Conservation (phyloP, 2,888 invertebrate genomes). For the Ormyrus thymus region DNA sequence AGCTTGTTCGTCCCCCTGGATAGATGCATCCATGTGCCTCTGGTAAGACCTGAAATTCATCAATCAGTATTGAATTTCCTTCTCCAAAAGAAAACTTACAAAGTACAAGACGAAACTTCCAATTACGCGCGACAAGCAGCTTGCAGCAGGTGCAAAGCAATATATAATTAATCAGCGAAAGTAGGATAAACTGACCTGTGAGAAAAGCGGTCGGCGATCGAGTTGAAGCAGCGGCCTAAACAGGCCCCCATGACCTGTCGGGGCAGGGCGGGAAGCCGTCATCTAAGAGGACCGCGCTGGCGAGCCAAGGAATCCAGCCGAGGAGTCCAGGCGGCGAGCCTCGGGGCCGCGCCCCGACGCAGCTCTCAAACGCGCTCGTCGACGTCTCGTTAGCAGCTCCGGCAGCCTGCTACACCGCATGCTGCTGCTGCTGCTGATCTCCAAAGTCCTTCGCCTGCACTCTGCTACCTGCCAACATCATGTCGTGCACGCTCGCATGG, state of each 20-base stretch:
- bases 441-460: too few relatives aligned
- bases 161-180: not conserved
- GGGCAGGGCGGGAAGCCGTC: slow-evolving; percentile 36
- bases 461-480: too few relatives aligned
- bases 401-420: too few relatives aligned
- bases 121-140: not conserved
- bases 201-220: slow-evolving; percentile 66
- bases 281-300: slow-evolving; percentile 59
- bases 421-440: too few relatives aligned
- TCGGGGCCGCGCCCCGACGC: slow-evolving; percentile 14
- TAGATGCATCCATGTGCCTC: slow-evolving; percentile 66
- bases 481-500: too few relatives aligned
- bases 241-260: slow-evolving; percentile 76
- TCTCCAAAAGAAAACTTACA: not conserved
- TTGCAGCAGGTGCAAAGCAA: not conserved
- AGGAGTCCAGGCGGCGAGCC: not conserved
- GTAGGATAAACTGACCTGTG: slow-evolving; percentile 62
- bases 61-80: not conserved
- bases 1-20: slow-evolving; percentile 68
- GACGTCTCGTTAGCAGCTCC: slow-evolving; percentile 13
- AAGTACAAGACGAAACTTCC: not conserved
- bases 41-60: slow-evolving; percentile 63
- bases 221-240: slow-evolving; percentile 75
- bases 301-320: slow-evolving; percentile 58
- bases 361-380: slow-evolving; percentile 20